Percentiles rank a stretch among this genome's conserved stretches.
Evolutionary conservation across 2,113 vertebrate species (phyloP).

Genomic region (human): GRCh38 chr1:200481001-200481500

Average conservation of each 20-base stretch:
- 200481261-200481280: conserved; percentile 72
- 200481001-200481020: neutral
- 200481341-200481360: conserved; percentile 40
- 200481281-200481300: conserved; percentile 53
- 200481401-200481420: neutral
- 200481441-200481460: neutral
- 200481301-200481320: neutral
- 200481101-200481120: neutral
- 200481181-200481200: conserved; percentile 36
- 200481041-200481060: neutral
- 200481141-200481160: neutral
- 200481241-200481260: conserved; percentile 68
- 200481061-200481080: neutral
- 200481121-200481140: accelerated
- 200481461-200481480: neutral
- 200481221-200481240: neutral
- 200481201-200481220: conserved; percentile 64
- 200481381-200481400: neutral
- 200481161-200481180: conserved; percentile 56
- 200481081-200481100: neutral
- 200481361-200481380: neutral
- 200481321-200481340: conserved; percentile 49
- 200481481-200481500: accelerated
- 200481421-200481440: neutral
- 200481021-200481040: neutral